Percentiles rank a stretch among this genome's conserved stretches.
Conservation (phyloP, 2,113 vertebrate genomes). For the Coregonus clupeaformis region DNA sequence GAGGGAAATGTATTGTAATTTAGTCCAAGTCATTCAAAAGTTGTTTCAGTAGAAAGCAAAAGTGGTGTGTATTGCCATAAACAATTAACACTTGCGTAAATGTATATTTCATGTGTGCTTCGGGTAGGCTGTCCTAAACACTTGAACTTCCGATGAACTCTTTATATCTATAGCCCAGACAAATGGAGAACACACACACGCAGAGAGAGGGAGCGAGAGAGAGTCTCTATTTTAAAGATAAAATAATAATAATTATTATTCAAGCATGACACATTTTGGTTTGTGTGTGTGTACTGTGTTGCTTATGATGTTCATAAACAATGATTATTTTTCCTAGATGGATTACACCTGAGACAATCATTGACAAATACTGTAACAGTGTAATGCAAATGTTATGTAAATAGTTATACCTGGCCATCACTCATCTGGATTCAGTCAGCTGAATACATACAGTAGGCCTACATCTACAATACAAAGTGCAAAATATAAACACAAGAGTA, state of each 20-base stretch:
- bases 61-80: neutral
- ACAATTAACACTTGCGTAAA: neutral
- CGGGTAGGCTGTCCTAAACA: constrained; percentile 52
- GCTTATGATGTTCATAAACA: too few species aligned
- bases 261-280: too few species aligned
- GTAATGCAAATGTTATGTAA: constrained; percentile 10
- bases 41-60: neutral
- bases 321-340: too few species aligned
- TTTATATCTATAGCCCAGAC: constrained; percentile 72
- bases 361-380: neutral
- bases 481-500: neutral
- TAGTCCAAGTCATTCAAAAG: too few species aligned
- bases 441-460: too few species aligned
- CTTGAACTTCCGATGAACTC: constrained; percentile 80
- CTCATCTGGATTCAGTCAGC: neutral
- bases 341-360: neutral
- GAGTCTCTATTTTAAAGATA: neutral
- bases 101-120: constrained; percentile 54
- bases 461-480: too few species aligned
- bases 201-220: constrained; percentile 5
- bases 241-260: too few species aligned
- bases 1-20: too few species aligned
- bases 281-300: too few species aligned
- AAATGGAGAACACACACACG: constrained; percentile 63
- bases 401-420: neutral